These are phyloP conservation scores for Drosophila birchii DNA, from an alignment of 2,888 invertebrate species.

Conservation along the genomic window DNA sequence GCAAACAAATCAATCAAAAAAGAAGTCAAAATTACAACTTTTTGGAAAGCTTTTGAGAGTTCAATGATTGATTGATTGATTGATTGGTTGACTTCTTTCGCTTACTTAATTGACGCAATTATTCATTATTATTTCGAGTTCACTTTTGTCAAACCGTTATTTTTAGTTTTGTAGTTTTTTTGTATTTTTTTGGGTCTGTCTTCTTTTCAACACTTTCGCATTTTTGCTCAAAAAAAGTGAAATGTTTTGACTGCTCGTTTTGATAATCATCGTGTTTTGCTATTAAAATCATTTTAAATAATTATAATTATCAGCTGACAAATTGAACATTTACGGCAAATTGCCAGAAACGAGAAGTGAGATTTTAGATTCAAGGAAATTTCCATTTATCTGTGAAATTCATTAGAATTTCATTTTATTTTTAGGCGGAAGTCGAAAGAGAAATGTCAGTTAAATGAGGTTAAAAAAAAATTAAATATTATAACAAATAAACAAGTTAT, in stretches of 20 bases:
- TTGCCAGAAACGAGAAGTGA: slow-evolving; percentile 13
- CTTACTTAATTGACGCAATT: slow-evolving; percentile 70
- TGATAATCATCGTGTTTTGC: slow-evolving; percentile 42
- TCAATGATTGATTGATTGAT: slow-evolving; percentile 53
- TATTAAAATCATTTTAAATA: slow-evolving; percentile 46
- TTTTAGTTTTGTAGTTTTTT: slow-evolving; percentile 42
- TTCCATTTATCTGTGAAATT: slow-evolving; percentile 12
- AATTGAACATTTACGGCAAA: slow-evolving; percentile 29
- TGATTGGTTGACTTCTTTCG: slow-evolving; percentile 37
- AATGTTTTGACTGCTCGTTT: slow-evolving; percentile 54
- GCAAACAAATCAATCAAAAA: slow-evolving; percentile 30
- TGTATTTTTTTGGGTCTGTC: slow-evolving; percentile 38
- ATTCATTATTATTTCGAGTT: slow-evolving; percentile 62
- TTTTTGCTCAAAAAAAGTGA: slow-evolving; percentile 70
- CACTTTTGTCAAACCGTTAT: slow-evolving; percentile 34
- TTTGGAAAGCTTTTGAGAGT: slow-evolving; percentile 62
- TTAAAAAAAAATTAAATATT: neutral
- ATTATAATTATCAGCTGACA: slow-evolving; percentile 30
- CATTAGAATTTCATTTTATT: slow-evolving; percentile 4
- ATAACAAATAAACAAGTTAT: neutral
- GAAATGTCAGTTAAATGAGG: neutral
- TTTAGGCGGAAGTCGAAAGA: neutral
- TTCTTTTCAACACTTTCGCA: slow-evolving; percentile 70
- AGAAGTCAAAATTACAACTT: slow-evolving; percentile 41
- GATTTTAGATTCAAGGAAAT: slow-evolving; percentile 5